These are phyloP conservation scores for Cheilinus undulatus DNA, from an alignment of 2,113 vertebrate species.

Conservation along the genomic window DNA sequence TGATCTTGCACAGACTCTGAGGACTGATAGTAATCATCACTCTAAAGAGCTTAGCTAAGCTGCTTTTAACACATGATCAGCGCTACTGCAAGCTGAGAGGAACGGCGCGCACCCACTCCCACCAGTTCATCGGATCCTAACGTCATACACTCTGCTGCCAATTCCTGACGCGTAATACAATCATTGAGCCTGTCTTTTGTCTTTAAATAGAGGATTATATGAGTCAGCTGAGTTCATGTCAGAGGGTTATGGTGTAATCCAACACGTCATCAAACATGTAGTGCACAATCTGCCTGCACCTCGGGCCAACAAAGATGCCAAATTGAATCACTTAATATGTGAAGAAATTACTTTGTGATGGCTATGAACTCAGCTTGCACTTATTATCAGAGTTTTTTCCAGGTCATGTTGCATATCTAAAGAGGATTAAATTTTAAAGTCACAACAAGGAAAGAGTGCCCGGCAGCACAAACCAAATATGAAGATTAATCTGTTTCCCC, in stretches of 20 bases:
- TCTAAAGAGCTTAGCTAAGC: constrained; percentile 64
- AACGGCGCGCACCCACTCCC: constrained; percentile 47
- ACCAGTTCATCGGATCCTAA: constrained; percentile 41
- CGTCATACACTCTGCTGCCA: constrained; percentile 31
- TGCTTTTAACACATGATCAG: constrained; percentile 65
- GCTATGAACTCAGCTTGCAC: constrained; percentile 13
- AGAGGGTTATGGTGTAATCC: constrained; percentile 10
- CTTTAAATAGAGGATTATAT: neutral
- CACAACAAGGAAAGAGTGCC: constrained; percentile 48
- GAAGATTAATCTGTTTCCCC: constrained; percentile 65
- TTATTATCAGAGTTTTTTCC: constrained; percentile 37
- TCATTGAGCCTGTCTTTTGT: neutral
- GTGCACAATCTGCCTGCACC: neutral
- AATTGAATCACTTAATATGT: constrained; percentile 28
- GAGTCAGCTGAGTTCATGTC: neutral
- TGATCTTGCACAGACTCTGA: constrained; percentile 46
- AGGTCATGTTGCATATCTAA: constrained; percentile 44
- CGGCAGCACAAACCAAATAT: constrained; percentile 50
- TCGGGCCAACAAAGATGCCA: constrained; percentile 25
- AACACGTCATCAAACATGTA: constrained; percentile 20
- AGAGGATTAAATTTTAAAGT: constrained; percentile 72
- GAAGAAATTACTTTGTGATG: constrained; percentile 18
- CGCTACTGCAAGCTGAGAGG: constrained; percentile 37
- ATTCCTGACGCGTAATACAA: constrained; percentile 27
- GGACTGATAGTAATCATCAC: constrained; percentile 54